These are phyloP conservation scores for Anorthoa munda DNA, from an alignment of 2,888 invertebrate genomes.

Conservation along the genomic window DNA sequence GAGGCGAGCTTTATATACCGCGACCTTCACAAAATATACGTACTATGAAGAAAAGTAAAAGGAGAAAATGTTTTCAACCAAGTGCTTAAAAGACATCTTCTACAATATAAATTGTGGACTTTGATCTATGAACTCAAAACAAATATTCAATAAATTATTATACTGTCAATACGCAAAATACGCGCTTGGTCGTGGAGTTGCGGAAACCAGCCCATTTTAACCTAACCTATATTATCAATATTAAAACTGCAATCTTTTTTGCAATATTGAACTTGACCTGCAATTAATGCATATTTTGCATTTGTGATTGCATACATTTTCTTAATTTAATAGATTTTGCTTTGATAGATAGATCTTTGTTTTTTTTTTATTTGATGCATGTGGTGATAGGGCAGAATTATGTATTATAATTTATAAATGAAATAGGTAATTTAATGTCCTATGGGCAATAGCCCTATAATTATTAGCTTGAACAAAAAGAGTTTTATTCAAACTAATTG, in stretches of 20 bases:
- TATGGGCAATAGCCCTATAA: too few species aligned
- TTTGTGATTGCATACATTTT: not conserved
- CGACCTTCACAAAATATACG: conserved; percentile 39
- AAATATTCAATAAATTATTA: too few species aligned
- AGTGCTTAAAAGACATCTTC: not conserved
- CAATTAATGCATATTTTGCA: conserved; percentile 1
- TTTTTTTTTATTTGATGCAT: not conserved
- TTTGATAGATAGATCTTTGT: too few species aligned
- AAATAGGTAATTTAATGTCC: too few species aligned
- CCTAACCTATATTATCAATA: too few species aligned
- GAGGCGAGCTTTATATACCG: conserved; percentile 16
- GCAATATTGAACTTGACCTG: conserved; percentile 29
- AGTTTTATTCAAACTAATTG: not conserved
- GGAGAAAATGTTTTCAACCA: not conserved
- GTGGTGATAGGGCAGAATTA: not conserved
- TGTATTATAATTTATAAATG: too few species aligned
- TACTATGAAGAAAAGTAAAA: not conserved
- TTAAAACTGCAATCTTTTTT: conserved; percentile 3
- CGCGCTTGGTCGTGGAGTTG: too few species aligned
- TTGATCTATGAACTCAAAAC: conserved; percentile 15
- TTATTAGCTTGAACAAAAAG: not conserved
- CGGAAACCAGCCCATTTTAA: too few species aligned
- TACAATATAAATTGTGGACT: not conserved
- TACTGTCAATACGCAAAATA: too few species aligned
- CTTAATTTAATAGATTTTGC: not conserved